Base-by-base conservation (phyloP, 2,797 vertebrate genomes). In the Acipenser ruthenus region DNA sequence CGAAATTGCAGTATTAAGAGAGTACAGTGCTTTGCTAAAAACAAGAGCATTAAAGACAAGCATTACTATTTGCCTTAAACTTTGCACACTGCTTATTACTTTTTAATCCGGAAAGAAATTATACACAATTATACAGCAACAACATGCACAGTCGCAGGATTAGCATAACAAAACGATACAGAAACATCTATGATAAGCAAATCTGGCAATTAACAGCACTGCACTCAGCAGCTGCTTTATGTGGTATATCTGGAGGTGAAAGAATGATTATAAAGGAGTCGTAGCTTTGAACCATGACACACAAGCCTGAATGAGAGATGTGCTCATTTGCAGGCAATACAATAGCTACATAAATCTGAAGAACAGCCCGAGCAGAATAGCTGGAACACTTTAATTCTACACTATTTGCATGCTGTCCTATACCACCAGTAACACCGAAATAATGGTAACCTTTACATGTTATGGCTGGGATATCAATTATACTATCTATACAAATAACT, bases 71-170 rank as follows among this genome's bases (percentile, higher is more conserved):
- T 7, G 8, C 10, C 51, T 49, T 68, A 70, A 72, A 78, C 37
- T 37, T 37, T 37, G 18, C 37, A 37, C 37, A 37, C 37, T 37
- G 37, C 71, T 71, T 61, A 60, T 59, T 75, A 74, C 70, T 52
- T 79, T 81, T 74, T 83, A 85, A 85, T 87, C 81, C 80, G 72
- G 64, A 75, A 80, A 75, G 74, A 82, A 76, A 84, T 79, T 82
- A 85, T 79, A 83, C 69, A 68, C 71, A 84, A 87, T 86, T 84
- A 81, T 79, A 79, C 59, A 66, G 71, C 77, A 73, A 71, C 71
- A 37, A 5, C 37, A 75, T 71, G 67, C 69, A 79, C 77, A 72
- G 74, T 77, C 78, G 78, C 75, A 66, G 74, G 80, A 87, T 85
- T 86, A 84, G 78, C 73, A 77, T 78, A 73, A 73, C 75, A 74